Conservation (phyloP, 2,797 vertebrate genomes). For the Pelodytes ibericus region DNA sequence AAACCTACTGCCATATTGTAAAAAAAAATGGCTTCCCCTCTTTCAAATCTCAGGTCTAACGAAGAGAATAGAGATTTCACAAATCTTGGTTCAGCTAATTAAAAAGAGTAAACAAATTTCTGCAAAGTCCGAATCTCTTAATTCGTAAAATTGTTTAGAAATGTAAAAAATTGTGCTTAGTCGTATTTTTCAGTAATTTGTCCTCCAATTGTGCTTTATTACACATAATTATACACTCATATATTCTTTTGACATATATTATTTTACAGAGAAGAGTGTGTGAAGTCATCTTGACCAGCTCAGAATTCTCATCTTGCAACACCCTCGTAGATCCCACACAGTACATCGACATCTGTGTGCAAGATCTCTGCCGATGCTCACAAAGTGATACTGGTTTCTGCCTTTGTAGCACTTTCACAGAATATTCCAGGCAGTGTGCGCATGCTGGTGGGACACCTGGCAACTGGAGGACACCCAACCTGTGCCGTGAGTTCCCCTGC, state of each 20-base stretch:
- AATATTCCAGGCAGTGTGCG: slow-evolving; percentile 53
- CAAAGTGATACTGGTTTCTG: slow-evolving; percentile 39
- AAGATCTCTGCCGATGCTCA: slow-evolving; percentile 46
- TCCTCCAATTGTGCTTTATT: no score
- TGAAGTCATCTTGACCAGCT: slow-evolving; percentile 36
- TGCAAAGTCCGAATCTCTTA: no score
- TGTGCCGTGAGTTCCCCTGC: slow-evolving; percentile 42
- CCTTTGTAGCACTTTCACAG: slow-evolving; percentile 49
- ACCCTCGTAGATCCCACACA: slow-evolving; percentile 14
- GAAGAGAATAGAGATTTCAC: no score
- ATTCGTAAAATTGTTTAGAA: no score
- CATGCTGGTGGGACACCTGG: slow-evolving; percentile 44
- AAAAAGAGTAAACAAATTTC: no score
- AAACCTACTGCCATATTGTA: no score
- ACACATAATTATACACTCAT: no score
- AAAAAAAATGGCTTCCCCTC: no score
- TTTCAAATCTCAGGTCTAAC: no score
- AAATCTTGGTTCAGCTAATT: no score
- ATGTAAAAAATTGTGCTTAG: no score
- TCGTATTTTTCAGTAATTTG: no score
- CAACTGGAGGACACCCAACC: slow-evolving; percentile 40
- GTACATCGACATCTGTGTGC: slow-evolving; percentile 41
- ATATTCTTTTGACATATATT: background rate
- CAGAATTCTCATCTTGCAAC: slow-evolving; percentile 39
- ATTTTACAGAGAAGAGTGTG: slow-evolving; percentile 37